phyloP scores from a whole-genome alignment of 1,140 invertebrate species.

The Berghia stephanieae region DNA sequence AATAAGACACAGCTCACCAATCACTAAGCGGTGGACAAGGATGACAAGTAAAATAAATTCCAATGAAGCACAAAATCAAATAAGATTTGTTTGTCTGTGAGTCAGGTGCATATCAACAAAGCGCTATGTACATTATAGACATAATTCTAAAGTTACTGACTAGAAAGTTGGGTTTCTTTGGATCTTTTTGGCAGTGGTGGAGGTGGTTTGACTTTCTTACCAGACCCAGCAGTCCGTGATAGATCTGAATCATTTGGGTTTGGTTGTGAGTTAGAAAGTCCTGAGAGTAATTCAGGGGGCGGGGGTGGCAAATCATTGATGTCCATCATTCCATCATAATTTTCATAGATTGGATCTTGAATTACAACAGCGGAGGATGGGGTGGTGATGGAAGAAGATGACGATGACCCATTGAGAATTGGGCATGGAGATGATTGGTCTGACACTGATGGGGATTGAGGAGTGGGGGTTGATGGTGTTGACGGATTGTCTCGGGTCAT shows the following conservation, averaged over 20 bases:
- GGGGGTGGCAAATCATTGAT: slow-evolving; percentile 61
- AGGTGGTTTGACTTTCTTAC: slow-evolving; percentile 48
- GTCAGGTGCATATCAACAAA: no score
- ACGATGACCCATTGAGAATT: slow-evolving; percentile 46
- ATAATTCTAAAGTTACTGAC: slow-evolving; percentile 29
- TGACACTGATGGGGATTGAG: slow-evolving; percentile 27
- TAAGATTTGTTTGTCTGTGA: no score
- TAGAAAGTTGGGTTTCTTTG: slow-evolving; percentile 52
- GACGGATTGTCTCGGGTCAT: slow-evolving; percentile 24
- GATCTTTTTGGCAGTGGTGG: slow-evolving; percentile 57
- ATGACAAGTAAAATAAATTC: no score
- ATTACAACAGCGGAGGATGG: slow-evolving; percentile 12
- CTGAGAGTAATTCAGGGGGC: slow-evolving; percentile 58
- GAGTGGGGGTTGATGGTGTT: slow-evolving; percentile 18
- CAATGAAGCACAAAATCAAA: no score
- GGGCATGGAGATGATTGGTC: slow-evolving; percentile 23
- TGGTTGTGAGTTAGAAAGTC: slow-evolving; percentile 40
- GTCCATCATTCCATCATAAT: slow-evolving; percentile 58
- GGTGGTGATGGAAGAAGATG: no score
- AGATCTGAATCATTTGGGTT: slow-evolving; percentile 1
- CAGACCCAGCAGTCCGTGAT: slow-evolving; percentile 18
- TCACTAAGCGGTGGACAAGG: no score
- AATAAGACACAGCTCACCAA: no score
- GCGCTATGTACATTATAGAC: no score
- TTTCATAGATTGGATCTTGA: slow-evolving; percentile 51